Evolutionary conservation across 2,113 vertebrate species (phyloP).

Genomic region (Phodopus roborovskii): DNA sequence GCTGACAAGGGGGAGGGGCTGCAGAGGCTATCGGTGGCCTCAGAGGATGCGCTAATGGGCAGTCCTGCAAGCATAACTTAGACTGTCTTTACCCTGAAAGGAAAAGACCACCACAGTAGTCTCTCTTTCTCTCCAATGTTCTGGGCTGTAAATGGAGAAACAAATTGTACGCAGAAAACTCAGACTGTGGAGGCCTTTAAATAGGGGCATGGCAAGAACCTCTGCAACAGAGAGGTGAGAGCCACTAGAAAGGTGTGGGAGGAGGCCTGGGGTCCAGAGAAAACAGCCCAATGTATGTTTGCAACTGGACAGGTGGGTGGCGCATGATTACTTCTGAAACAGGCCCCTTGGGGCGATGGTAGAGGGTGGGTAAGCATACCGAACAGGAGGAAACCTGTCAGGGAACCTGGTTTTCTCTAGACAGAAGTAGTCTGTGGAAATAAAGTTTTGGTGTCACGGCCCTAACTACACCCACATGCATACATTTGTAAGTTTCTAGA

Average conservation of each 20-base stretch:
- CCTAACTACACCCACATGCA: neutral
- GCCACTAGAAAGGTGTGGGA: neutral
- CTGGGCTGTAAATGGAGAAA: neutral
- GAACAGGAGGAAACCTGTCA: neutral
- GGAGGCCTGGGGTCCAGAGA: neutral
- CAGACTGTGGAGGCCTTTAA: neutral
- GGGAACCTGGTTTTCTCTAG: neutral
- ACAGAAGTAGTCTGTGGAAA: neutral
- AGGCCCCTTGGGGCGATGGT: neutral
- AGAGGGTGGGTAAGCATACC: fast-evolving
- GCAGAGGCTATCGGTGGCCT: neutral
- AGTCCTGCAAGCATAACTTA: neutral
- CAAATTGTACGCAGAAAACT: neutral
- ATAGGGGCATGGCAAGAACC: neutral
- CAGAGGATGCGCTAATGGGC: neutral
- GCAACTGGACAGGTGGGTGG: neutral
- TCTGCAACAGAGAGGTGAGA: neutral
- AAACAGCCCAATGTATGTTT: neutral
- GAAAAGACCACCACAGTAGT: neutral
- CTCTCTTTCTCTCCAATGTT: neutral
- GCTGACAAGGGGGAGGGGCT: neutral
- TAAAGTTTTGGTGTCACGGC: neutral
- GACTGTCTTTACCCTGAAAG: neutral
- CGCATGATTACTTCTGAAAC: neutral
- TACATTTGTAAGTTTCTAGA: neutral